Conservation (phyloP, 2,888 invertebrate species). For the Tridacna crocea region DNA sequence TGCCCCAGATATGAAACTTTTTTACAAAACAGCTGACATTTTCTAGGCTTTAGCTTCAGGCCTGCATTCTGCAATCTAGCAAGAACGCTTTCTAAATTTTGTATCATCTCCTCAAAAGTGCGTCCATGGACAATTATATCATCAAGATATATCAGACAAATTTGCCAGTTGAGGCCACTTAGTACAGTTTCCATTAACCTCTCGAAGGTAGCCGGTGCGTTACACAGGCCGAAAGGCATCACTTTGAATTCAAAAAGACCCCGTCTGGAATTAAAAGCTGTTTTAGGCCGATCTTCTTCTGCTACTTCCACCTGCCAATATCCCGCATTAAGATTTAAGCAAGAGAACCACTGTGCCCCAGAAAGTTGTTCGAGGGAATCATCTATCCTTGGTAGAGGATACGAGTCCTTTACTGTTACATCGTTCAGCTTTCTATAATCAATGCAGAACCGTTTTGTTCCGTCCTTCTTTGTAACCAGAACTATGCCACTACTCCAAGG, state of each 20-base stretch:
- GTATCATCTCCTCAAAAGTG: not conserved
- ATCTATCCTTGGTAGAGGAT: constrained; percentile 40
- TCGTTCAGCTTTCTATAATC: not conserved
- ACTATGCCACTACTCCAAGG: constrained; percentile 30
- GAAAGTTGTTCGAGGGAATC: constrained; percentile 36
- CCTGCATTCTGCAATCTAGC: no score
- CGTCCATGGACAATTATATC: constrained; percentile 32
- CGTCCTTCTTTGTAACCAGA: not conserved
- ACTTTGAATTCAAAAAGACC: no score
- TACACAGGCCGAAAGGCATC: no score
- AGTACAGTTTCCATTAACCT: constrained; percentile 43
- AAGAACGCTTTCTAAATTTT: not conserved
- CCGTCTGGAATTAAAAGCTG: not conserved
- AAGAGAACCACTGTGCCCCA: not conserved
- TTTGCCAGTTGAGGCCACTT: constrained; percentile 36
- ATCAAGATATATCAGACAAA: constrained; percentile 44
- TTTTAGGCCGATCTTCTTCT: not conserved
- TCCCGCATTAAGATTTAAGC: not conserved
- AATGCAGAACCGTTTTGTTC: not conserved
- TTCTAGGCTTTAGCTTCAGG: no score
- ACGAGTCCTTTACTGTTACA: constrained; percentile 23
- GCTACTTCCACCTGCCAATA: no score
- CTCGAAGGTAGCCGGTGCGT: constrained; percentile 34
- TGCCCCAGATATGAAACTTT: no score
- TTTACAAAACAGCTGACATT: no score